These are phyloP conservation scores for Sigmodon hispidus DNA, from an alignment of 2,113 vertebrate genomes.

Conservation along the genomic window DNA sequence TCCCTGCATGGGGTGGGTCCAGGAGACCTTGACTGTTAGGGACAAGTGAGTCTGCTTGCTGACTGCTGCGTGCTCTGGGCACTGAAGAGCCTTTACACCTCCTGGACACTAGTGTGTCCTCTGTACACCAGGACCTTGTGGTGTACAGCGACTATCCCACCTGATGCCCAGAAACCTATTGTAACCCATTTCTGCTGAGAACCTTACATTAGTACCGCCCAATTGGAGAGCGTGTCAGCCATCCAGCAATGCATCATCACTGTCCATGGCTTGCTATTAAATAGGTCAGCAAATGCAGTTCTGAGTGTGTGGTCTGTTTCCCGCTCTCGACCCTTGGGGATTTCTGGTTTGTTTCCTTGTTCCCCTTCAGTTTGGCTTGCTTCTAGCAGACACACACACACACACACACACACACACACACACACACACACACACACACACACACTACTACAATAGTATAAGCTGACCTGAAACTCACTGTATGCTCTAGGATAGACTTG, in stretches of 20 bases:
- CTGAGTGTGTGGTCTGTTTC: background rate
- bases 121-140: background rate
- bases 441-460: background rate
- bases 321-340: conserved; percentile 5
- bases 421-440: no score
- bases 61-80: background rate
- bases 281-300: background rate
- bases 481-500: background rate
- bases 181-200: background rate
- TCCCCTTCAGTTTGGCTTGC: background rate
- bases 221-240: background rate
- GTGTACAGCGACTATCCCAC: background rate
- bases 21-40: background rate
- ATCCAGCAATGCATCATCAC: background rate
- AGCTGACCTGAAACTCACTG: background rate
- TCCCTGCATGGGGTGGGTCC: background rate
- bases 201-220: background rate
- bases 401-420: no score
- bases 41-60: background rate
- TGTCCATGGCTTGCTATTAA: conserved; percentile 44
- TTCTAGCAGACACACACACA: conserved; percentile 3
- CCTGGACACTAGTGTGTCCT: background rate
- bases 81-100: background rate
- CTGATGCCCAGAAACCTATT: background rate
- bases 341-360: background rate